A percentile compares a stretch with the other conserved stretches of the same genome.
These are phyloP conservation scores for Alligator mississippiensis DNA, from an alignment of 2,113 vertebrate genomes.

Conservation along the genomic window DNA sequence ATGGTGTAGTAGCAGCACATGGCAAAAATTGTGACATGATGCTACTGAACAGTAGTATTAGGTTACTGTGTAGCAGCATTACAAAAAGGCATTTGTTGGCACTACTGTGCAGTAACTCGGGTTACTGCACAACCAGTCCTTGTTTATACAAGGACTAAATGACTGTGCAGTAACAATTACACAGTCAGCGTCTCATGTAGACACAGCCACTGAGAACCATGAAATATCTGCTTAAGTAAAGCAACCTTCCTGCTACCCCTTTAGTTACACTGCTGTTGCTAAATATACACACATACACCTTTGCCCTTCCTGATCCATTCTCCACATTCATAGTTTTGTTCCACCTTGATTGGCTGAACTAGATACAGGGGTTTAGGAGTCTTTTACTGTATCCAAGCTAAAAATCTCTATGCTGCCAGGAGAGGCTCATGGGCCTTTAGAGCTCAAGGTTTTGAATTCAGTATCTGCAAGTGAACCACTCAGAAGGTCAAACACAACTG, in stretches of 20 bases:
- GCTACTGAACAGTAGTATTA: too few species aligned
- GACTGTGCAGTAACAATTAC: too few species aligned
- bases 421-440: not conserved
- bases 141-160: too few species aligned
- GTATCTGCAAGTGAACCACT: not conserved
- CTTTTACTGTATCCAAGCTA: not conserved
- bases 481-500: fast-evolving
- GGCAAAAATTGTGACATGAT: too few species aligned
- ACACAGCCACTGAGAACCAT: not conserved
- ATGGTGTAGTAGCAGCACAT: too few species aligned
- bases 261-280: not conserved
- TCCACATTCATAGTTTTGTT: not conserved
- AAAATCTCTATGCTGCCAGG: too few species aligned
- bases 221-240: not conserved
- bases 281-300: not conserved
- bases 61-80: too few species aligned
- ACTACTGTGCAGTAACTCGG: too few species aligned
- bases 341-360: not conserved
- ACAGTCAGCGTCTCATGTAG: too few species aligned
- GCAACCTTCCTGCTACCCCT: not conserved
- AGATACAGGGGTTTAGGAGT: not conserved
- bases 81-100: too few species aligned
- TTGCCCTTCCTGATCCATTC: not conserved
- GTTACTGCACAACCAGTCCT: too few species aligned
- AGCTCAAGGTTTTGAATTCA: not conserved